Evolutionary conservation across 2,113 vertebrate species (phyloP), one percentile per base, ranked within the genome.

Genomic region (Ailurus styani): DNA sequence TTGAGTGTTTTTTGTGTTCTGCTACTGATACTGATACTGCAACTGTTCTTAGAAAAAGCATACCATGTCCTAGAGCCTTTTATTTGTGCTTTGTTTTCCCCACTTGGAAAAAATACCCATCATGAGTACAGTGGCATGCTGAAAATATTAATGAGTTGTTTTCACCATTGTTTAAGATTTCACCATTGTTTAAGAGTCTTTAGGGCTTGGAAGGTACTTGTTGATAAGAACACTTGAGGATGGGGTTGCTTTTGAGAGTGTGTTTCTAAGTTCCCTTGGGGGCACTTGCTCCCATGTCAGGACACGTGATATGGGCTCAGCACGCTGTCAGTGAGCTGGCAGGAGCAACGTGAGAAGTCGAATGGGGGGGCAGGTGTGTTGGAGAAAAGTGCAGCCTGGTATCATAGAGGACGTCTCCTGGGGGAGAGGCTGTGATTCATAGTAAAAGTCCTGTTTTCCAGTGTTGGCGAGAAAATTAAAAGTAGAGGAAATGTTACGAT

Each of bases 381-480:
- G n/a, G 47, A 25, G 15, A 40, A 45, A 86, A 42, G 50, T 27
- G 7, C 77, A 29, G 62, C 0, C 0, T 13, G 6, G 72, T 34
- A 5, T 17, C 20, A 3, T 1, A 1, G 29, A 6, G 70, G 1
- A 23, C 13, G 1, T 88, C 73, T 94, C 66, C 89, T 0, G 25
- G 40, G 52, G 93, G 60, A 89, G 50, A 68, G 45, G 17, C 31
- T 54, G 45, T 89, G 89, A 95, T 89, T 95, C 91, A 96, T 3
- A 31, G 42, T 42, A 23, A 57, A n/a, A 96, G 62, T 72, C 73
- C 3, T 66, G 20, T 82, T 97, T 96, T 96, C 92, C 55, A 81
- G 29, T 89, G 62, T 95, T 91, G 50, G 83, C 50, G 77, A 87
- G 92, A 93, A 93, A 95, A 50, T 86, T 42, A 89, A 95, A 86